These are phyloP conservation scores for Oryctes rhinoceros DNA, from an alignment of 1,140 invertebrate species.

Conservation along the genomic window DNA sequence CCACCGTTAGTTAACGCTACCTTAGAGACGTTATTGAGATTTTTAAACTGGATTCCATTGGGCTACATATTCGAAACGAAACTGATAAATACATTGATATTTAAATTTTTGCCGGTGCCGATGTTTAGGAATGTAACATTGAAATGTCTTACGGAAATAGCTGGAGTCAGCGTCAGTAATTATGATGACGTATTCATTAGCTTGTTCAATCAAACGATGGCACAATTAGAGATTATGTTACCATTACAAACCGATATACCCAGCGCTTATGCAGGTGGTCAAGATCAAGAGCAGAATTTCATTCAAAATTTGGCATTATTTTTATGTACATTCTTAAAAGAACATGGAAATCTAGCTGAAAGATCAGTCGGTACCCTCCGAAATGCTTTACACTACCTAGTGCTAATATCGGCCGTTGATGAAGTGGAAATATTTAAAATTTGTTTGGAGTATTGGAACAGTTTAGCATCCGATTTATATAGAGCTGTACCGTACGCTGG, in stretches of 20 bases:
- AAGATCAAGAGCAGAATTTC: conserved; percentile 98
- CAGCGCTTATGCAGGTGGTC: conserved; percentile 90
- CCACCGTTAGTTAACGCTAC: conserved; percentile 93
- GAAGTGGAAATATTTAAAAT: conserved; percentile 99
- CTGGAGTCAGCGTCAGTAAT: conserved; percentile 84
- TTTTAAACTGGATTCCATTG: conserved; percentile 99
- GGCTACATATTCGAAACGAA: conserved; percentile 99
- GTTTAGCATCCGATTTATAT: conserved; percentile 86
- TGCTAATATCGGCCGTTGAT: conserved; percentile 98
- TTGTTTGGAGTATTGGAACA: conserved; percentile 99
- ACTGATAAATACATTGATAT: conserved; percentile 92
- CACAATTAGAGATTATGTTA: conserved; percentile 90
- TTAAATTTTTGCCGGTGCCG: conserved; percentile 97
- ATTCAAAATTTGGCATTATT: conserved; percentile 99
- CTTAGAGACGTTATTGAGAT: conserved; percentile 93
- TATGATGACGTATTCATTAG: conserved; percentile 93
- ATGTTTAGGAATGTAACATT: conserved; percentile 98
- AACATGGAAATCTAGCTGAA: conserved; percentile 90
- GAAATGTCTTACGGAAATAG: conserved; percentile 98
- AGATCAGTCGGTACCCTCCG: conserved; percentile 77
- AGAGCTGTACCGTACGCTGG: neutral
- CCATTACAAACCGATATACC: conserved; percentile 91
- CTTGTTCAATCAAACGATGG: conserved; percentile 90
- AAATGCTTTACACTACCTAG: conserved; percentile 91
- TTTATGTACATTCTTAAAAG: conserved; percentile 95